These are phyloP conservation scores for Ascaphus truei DNA, from an alignment of 2,113 vertebrate species.

Conservation along the genomic window DNA sequence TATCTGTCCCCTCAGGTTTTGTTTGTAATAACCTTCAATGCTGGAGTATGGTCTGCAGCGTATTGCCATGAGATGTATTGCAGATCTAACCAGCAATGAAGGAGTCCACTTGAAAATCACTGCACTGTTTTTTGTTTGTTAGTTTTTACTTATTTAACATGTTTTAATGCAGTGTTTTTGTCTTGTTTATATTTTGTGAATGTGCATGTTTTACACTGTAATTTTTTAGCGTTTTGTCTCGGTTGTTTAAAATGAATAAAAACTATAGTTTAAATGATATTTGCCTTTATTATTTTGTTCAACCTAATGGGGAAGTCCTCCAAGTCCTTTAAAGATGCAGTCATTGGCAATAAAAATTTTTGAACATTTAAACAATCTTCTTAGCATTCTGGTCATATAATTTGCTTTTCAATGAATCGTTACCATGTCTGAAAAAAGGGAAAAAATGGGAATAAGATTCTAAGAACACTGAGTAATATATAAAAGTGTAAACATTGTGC, in stretches of 20 bases:
- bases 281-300: too few relatives aligned
- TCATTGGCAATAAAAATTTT: too few relatives aligned
- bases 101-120: slow-evolving; percentile 55
- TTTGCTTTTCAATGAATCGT: too few relatives aligned
- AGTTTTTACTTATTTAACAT: slow-evolving; percentile 55
- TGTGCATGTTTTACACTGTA: slow-evolving; percentile 96
- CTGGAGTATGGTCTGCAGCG: background rate
- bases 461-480: too few relatives aligned
- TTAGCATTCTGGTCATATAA: too few relatives aligned
- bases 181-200: slow-evolving; percentile 81
- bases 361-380: too few relatives aligned
- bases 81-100: background rate
- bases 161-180: slow-evolving; percentile 63
- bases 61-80: too few relatives aligned
- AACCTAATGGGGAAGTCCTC: too few relatives aligned
- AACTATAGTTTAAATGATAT: slow-evolving; percentile 60
- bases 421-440: too few relatives aligned
- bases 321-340: too few relatives aligned
- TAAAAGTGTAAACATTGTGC: too few relatives aligned
- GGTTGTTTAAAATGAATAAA: slow-evolving; percentile 69
- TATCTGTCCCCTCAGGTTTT: slow-evolving; percentile 75
- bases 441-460: too few relatives aligned
- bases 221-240: slow-evolving; percentile 90
- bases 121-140: slow-evolving; percentile 77
- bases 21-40: slow-evolving; percentile 42